Conservation (phyloP, 2,797 vertebrate genomes). For the Ibycter americanus region DNA sequence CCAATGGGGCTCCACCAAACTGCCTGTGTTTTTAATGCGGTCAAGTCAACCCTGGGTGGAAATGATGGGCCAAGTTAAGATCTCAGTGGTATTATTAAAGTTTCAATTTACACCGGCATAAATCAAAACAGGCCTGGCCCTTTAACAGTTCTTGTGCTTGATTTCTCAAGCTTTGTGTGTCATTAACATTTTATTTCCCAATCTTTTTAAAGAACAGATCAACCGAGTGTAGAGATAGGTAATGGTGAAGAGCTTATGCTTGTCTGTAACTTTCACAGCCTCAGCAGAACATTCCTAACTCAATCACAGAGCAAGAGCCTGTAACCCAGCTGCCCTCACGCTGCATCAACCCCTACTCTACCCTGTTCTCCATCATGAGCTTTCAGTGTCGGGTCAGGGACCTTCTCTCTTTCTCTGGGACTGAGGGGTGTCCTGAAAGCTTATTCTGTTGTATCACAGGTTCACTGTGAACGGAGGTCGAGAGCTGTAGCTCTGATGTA, state of each 20-base stretch:
- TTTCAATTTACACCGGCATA: neutral
- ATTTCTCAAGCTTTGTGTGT: constrained; percentile 9
- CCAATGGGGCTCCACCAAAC: neutral
- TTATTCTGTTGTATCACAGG: neutral
- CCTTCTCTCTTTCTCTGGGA: neutral
- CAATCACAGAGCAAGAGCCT: neutral
- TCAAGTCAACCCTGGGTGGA: neutral
- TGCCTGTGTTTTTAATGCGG: neutral
- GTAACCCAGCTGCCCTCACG: neutral
- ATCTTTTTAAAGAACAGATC: neutral
- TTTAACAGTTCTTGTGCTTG: neutral
- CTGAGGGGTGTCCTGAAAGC: neutral
- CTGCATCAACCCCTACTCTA: neutral
- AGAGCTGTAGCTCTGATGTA: neutral
- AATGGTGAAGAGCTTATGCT: neutral
- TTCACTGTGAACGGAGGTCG: neutral
- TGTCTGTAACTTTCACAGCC: neutral
- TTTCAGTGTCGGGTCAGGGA: neutral
- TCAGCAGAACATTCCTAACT: neutral
- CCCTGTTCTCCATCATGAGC: neutral
- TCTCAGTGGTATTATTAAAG: neutral
- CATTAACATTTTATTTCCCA: neutral
- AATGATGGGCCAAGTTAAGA: neutral
- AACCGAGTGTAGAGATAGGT: neutral
- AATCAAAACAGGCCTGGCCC: neutral